phyloP scores from a whole-genome alignment of 23 tunicate species.

The Phallusia fumigata region DNA sequence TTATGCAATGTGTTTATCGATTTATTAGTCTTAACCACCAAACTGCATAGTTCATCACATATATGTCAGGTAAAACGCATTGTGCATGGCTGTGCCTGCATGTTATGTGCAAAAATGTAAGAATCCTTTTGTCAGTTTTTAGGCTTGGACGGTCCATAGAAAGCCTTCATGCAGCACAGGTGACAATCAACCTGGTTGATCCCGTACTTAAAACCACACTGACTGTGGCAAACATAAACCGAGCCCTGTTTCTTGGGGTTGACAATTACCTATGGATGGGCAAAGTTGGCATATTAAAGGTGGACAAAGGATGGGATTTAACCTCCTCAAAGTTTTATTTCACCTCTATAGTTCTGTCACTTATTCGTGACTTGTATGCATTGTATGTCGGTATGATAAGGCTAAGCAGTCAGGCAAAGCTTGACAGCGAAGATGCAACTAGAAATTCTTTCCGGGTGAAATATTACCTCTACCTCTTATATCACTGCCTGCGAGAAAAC shows the following conservation, averaged over 20 bases:
- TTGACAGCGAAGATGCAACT: neutral
- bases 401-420: slow-evolving; percentile 10
- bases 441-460: neutral
- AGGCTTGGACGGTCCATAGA: slow-evolving; percentile 74
- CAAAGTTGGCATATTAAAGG: slow-evolving; percentile 49
- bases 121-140: slow-evolving; percentile 56
- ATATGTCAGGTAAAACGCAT: too few species aligned
- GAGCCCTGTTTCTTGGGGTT: slow-evolving; percentile 42
- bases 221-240: slow-evolving; percentile 66
- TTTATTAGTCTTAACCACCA: too few species aligned
- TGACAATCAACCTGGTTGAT: slow-evolving; percentile 54
- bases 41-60: too few species aligned
- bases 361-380: slow-evolving; percentile 62
- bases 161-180: slow-evolving; percentile 55
- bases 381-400: slow-evolving; percentile 25
- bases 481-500: slow-evolving; percentile 20
- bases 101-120: too few species aligned
- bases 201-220: slow-evolving; percentile 50
- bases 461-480: neutral
- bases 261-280: slow-evolving; percentile 96
- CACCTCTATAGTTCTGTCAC: slow-evolving; percentile 40
- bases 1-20: too few species aligned
- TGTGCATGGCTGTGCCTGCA: too few species aligned
- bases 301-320: slow-evolving; percentile 71
- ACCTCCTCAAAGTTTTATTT: slow-evolving; percentile 60